A percentile compares a stretch with the other conserved stretches of the same genome.
phyloP scores from a whole-genome alignment of 2,888 invertebrate genomes.

The Caenorhabditis virilis region DNA sequence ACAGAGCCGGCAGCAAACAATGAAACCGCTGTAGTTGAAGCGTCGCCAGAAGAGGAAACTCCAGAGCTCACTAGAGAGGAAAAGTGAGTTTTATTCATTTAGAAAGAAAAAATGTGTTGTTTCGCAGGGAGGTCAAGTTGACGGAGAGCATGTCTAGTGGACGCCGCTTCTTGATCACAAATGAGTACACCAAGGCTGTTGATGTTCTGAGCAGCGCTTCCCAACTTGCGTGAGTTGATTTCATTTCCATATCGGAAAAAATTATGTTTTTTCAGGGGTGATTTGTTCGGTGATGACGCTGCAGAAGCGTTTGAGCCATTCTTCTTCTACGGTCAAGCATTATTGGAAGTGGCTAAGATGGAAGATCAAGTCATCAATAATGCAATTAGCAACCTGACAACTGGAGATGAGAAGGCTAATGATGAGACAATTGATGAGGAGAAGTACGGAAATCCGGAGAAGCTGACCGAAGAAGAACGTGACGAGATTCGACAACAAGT shows the following conservation, averaged over 20 bases:
- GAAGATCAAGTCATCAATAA: slow-evolving; percentile 80
- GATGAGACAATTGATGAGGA: slow-evolving; percentile 3
- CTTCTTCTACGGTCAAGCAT: slow-evolving; percentile 80
- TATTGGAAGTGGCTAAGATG: slow-evolving; percentile 82
- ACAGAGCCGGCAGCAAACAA: background rate
- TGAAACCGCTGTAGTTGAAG: background rate
- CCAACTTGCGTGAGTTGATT: slow-evolving; percentile 11
- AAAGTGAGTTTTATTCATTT: background rate
- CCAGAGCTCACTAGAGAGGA: background rate
- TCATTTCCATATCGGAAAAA: no score
- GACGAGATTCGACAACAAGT: slow-evolving; percentile 18
- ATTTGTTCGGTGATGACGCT: slow-evolving; percentile 80
- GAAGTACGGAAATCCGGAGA: slow-evolving; percentile 1
- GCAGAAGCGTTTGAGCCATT: slow-evolving; percentile 88
- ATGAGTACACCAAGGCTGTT: background rate
- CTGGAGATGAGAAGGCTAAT: background rate
- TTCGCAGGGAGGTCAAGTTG: background rate
- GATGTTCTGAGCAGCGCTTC: background rate
- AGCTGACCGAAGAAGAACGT: slow-evolving; percentile 10
- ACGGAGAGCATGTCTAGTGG: background rate
- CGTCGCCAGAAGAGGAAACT: background rate
- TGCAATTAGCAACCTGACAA: slow-evolving; percentile 16
- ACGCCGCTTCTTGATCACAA: background rate
- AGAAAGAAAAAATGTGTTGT: background rate
- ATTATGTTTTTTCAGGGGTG: slow-evolving; percentile 15